phyloP scores from a whole-genome alignment of 2,888 invertebrate genomes.

The Rosalia funebris region DNA sequence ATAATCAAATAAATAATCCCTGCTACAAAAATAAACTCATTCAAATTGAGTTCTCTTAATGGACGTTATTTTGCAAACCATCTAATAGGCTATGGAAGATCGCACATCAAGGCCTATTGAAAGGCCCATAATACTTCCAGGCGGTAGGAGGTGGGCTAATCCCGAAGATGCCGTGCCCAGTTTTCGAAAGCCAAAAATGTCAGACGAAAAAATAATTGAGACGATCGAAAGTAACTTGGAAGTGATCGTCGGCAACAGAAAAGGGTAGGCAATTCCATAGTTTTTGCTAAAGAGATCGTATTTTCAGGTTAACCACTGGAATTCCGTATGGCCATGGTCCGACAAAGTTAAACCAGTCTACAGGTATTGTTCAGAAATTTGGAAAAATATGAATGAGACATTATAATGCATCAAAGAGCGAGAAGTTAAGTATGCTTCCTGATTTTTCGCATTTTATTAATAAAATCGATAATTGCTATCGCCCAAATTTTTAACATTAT shows the following conservation, averaged over 20 bases:
- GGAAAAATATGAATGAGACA: conserved; percentile 28
- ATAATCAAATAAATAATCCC: conserved; percentile 4
- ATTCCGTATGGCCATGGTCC: conserved; percentile 71
- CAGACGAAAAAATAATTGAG: conserved; percentile 88
- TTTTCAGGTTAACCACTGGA: conserved; percentile 75
- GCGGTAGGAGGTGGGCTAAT: conserved; percentile 81
- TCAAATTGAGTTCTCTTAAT: background rate
- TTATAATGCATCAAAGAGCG: conserved; percentile 22
- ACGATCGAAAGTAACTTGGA: conserved; percentile 87
- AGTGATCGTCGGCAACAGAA: conserved; percentile 82
- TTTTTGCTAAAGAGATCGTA: conserved; percentile 40
- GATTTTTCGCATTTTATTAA: conserved; percentile 4
- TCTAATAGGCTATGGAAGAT: conserved; percentile 31
- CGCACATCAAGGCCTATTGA: conserved; percentile 19
- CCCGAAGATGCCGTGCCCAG: conserved; percentile 77
- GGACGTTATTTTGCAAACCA: conserved; percentile 6
- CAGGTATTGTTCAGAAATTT: conserved; percentile 65
- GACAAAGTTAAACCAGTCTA: conserved; percentile 67
- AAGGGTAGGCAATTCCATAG: conserved; percentile 75
- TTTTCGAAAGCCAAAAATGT: conserved; percentile 68
- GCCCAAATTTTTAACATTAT: background rate
- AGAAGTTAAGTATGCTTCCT: conserved; percentile 27
- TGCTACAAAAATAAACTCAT: conserved; percentile 7
- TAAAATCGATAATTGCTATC: background rate
- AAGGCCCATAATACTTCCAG: conserved; percentile 78